phyloP scores from a whole-genome alignment of 1,140 invertebrate genomes.

The Caenorhabditis brenneri region DNA sequence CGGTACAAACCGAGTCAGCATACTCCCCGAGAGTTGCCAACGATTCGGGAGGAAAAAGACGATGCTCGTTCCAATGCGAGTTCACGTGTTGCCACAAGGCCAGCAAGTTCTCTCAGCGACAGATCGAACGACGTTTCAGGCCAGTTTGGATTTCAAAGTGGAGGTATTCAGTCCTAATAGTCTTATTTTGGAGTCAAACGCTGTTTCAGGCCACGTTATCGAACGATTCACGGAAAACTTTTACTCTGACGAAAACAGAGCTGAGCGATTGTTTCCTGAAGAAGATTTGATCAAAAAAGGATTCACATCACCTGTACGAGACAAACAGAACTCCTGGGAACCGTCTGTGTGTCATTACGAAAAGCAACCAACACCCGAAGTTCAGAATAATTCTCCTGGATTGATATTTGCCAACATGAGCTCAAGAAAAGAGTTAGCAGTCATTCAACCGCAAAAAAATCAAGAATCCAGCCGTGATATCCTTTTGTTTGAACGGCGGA shows the following conservation, averaged over 20 bases:
- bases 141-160: not conserved
- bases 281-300: not conserved
- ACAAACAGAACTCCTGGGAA: slow-evolving; percentile 17
- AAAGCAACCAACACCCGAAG: slow-evolving; percentile 2
- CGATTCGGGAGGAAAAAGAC: not conserved
- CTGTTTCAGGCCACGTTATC: not conserved
- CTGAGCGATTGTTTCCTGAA: slow-evolving; percentile 18
- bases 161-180: not conserved
- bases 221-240: not conserved
- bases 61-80: not conserved
- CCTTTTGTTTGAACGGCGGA: not conserved
- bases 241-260: not conserved
- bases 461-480: not conserved
- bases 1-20: not conserved
- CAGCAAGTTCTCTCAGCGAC: not conserved
- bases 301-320: not conserved
- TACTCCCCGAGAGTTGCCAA: not conserved
- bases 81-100: not conserved
- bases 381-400: not conserved
- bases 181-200: not conserved
- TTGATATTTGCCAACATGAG: not conserved
- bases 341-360: not conserved
- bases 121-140: not conserved
- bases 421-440: not conserved
- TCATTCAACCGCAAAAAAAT: not conserved